Conservation (phyloP, 1,140 invertebrate genomes). For the Drosophila arawakana region DNA sequence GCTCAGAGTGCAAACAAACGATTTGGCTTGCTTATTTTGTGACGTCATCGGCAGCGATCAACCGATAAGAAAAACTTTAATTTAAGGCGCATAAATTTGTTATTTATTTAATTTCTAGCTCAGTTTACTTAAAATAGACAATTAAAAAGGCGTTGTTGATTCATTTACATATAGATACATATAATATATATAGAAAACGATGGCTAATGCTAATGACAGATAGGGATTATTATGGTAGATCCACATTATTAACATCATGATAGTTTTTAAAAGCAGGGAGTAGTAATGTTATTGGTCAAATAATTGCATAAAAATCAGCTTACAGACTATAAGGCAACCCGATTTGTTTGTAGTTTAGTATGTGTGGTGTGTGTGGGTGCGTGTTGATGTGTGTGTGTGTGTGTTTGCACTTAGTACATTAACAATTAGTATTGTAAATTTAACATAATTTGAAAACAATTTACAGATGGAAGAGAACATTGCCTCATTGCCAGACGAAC, state of each 20-base stretch:
- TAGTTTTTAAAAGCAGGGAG: conserved; percentile 9
- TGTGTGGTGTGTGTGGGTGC: conserved; percentile 33
- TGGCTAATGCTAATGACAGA: conserved; percentile 61
- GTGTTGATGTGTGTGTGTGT: conserved; percentile 24
- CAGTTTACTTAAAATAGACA: conserved; percentile 63
- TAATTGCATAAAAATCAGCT: conserved; percentile 62
- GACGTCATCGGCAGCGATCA: not conserved
- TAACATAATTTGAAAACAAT: conserved; percentile 62
- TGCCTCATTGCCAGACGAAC: conserved; percentile 29
- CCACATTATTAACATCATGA: conserved; percentile 18
- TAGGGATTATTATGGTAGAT: conserved; percentile 17
- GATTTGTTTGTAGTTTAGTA: conserved; percentile 44
- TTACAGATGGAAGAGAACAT: conserved; percentile 61
- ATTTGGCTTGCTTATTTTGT: not conserved
- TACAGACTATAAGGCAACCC: conserved; percentile 78
- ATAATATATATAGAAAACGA: conserved; percentile 42
- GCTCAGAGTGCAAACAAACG: not conserved
- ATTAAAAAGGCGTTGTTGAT: conserved; percentile 53
- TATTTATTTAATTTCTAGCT: conserved; percentile 73
- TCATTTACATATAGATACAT: conserved; percentile 55
- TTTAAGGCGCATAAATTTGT: conserved; percentile 67
- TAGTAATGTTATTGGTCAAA: conserved; percentile 53
- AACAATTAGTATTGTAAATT: conserved; percentile 58
- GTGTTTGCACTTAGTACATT: conserved; percentile 48
- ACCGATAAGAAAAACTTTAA: not conserved